Conservation (phyloP, 2,888 invertebrate genomes). For the Chrysodeixis includens region DNA sequence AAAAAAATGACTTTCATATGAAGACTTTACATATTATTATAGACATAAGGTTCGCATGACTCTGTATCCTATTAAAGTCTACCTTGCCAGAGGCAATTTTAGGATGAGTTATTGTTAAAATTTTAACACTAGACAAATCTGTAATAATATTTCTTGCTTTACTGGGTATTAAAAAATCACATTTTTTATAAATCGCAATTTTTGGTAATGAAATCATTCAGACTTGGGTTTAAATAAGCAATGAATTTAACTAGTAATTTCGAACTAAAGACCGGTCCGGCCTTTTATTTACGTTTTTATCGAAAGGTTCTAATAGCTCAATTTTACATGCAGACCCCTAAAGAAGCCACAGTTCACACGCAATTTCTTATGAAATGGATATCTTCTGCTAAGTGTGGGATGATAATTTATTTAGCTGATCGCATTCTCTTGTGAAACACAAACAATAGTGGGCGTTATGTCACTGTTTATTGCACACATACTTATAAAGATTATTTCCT, state of each 20-base stretch:
- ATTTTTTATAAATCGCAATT: too few relatives aligned
- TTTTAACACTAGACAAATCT: background rate
- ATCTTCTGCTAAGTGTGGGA: constrained; percentile 34
- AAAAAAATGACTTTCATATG: background rate
- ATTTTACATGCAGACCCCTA: background rate
- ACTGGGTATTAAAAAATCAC: too few relatives aligned
- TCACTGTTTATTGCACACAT: constrained; percentile 40
- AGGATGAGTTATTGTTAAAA: background rate
- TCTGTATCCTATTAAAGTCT: background rate
- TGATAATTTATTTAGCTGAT: constrained; percentile 35
- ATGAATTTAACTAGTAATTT: too few relatives aligned
- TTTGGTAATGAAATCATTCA: too few relatives aligned
- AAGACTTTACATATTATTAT: too few relatives aligned
- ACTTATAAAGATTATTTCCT: constrained; percentile 24
- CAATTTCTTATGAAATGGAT: constrained; percentile 39
- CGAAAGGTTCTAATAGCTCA: too few relatives aligned
- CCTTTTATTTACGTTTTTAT: too few relatives aligned
- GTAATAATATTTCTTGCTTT: too few relatives aligned
- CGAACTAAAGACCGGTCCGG: too few relatives aligned
- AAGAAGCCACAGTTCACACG: constrained; percentile 3
- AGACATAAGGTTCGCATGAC: background rate
- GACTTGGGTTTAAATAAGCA: too few relatives aligned
- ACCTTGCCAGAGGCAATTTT: background rate
- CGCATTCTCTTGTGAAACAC: constrained; percentile 41
- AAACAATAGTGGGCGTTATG: constrained; percentile 45